Evolutionary conservation across 2,113 vertebrate genomes (phyloP), one percentile per base, ranked within the genome.

Genomic region (Zootoca vivipara): DNA sequence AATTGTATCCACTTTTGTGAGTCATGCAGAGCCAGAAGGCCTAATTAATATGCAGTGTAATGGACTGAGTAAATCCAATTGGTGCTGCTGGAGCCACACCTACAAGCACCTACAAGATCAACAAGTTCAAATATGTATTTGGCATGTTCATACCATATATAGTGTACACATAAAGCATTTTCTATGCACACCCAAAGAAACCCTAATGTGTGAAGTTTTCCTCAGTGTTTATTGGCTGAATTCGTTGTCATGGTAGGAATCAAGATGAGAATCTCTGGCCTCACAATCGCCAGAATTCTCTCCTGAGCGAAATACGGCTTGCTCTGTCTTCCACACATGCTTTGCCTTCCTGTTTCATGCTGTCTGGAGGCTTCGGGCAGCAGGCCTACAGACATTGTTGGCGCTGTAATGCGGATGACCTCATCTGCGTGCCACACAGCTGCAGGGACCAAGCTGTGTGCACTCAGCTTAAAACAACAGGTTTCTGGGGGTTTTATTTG

Each of bases 371-470:
- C 90, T 89, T 92, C 72, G 22, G 0, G 88, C 91, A 94, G 79
- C 79, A 77, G 77, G 85, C 62, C 89, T 85, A 90, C 88, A 93
- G 91, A 94, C 91, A 83, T 93, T 91, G 94, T 93, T 93, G 91
- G 91, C 91, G 94, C 35, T 84, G 56, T 92, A 90, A 89, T 24
- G 26, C 67, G 9, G 16, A 83, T 95, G 93, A 95, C 90, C 93
- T 96, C 93, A 93, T 78, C 92, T 65, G 0, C 89, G 88, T 64
- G 0, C 73, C 88, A 88, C 93, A 85, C 92, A 91, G 93, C 94
- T 94, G 91, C 92, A 84, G 72, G 80, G n/a, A n/a, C 90, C 90
- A 91, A 91, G 89, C 89, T 86, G 35, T 8, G 22, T 52, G 87
- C 70, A 1, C 58, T 42, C 62, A 1, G 1, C 1, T 1, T 75